phyloP scores from a whole-genome alignment of 1,140 invertebrate species.

The Phocides pigmalion region DNA sequence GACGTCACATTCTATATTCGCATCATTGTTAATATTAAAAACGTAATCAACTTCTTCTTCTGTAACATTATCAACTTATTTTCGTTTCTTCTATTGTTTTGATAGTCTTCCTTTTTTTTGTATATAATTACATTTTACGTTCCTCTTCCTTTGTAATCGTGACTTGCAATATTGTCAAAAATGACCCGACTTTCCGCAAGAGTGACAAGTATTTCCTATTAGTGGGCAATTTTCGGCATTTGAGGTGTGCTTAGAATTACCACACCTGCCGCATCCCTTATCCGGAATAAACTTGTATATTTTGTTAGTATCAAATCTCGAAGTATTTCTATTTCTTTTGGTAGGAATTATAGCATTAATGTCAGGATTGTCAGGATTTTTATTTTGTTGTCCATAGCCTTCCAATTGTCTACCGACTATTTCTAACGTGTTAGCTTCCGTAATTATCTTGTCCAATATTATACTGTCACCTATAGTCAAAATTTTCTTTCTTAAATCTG shows the following conservation, averaged over 20 bases:
- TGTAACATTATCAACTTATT: too few species aligned
- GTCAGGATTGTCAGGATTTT: constrained; percentile 22
- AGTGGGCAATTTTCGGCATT: not conserved
- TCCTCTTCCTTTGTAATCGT: too few species aligned
- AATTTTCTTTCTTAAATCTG: constrained; percentile 37
- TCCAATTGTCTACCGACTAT: constrained; percentile 40
- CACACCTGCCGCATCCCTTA: constrained; percentile 29
- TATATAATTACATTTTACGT: too few species aligned
- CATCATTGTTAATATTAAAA: too few species aligned
- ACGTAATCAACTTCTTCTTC: too few species aligned
- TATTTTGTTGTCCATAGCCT: constrained; percentile 31
- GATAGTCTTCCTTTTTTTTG: too few species aligned
- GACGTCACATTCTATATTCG: too few species aligned
- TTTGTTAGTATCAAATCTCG: constrained; percentile 11
- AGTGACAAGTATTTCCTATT: too few species aligned
- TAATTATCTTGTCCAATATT: constrained; percentile 17
- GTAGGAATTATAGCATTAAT: constrained; percentile 20
- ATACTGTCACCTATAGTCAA: constrained; percentile 8
- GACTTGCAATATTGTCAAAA: too few species aligned
- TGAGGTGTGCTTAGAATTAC: constrained; percentile 16
- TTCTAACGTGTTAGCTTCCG: constrained; percentile 44
- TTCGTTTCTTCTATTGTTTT: too few species aligned
- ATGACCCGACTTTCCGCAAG: too few species aligned
- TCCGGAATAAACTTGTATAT: not conserved
- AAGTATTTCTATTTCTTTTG: not conserved